Conservation (phyloP, 2,888 invertebrate species). For the Coecobrya sp. region DNA sequence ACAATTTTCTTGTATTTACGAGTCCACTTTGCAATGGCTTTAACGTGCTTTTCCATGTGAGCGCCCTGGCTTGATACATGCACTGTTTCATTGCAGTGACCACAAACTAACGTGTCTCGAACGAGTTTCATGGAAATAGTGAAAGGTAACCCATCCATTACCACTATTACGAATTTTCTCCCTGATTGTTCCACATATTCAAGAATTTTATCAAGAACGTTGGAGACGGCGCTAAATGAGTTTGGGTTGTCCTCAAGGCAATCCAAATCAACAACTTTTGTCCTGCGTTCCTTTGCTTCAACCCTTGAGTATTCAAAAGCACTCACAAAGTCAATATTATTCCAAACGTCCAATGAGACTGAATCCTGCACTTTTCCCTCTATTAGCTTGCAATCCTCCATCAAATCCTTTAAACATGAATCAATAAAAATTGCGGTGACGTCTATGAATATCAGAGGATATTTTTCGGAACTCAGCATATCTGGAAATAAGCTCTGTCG, state of each 20-base stretch:
- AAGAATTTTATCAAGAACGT: constrained; percentile 12
- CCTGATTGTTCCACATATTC: neutral
- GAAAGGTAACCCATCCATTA: constrained; percentile 26
- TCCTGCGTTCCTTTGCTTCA: too few relatives aligned
- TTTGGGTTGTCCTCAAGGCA: constrained; percentile 32
- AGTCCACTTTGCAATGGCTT: neutral
- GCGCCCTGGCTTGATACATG: neutral
- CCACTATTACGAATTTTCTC: neutral
- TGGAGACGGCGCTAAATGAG: neutral
- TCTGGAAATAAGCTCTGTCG: too few relatives aligned
- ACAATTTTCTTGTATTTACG: constrained; percentile 23
- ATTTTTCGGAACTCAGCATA: neutral
- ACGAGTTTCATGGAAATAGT: neutral
- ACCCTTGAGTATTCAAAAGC: neutral
- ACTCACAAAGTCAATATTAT: neutral
- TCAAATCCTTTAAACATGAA: neutral
- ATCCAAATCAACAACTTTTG: neutral
- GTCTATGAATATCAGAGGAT: neutral
- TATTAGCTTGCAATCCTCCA: neutral
- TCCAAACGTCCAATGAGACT: neutral
- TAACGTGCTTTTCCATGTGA: neutral
- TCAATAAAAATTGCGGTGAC: neutral
- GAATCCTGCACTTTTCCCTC: neutral
- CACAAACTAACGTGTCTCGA: neutral
- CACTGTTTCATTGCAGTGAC: neutral